A percentile compares a stretch with the other conserved stretches of the same genome.
Evolutionary conservation across 1,140 invertebrate species (phyloP).

Genomic region (Dufourea novaeangliae): DNA sequence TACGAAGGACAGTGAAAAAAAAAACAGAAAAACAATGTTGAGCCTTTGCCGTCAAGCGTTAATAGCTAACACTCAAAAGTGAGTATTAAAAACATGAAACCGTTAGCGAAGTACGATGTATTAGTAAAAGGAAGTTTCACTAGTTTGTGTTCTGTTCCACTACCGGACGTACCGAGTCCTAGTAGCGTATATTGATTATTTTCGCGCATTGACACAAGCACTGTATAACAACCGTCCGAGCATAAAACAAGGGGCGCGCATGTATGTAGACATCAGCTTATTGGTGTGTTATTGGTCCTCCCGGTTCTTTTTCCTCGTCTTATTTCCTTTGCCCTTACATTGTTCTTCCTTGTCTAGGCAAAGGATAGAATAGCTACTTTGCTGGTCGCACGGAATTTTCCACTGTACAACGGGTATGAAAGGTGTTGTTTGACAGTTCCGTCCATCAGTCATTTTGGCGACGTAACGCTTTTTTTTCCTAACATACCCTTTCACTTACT

Average conservation of each 20-base stretch:
- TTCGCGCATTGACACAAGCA: constrained; percentile 43
- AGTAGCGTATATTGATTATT: constrained; percentile 51
- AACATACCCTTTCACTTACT: background rate
- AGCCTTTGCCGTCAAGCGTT: constrained; percentile 69
- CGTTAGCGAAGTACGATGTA: too few relatives aligned
- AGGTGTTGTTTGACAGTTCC: constrained; percentile 24
- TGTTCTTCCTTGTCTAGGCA: constrained; percentile 24
- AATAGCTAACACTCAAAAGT: constrained; percentile 71
- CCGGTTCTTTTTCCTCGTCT: constrained; percentile 28
- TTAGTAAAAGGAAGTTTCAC: background rate
- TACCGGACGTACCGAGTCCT: background rate
- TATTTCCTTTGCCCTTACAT: constrained; percentile 7
- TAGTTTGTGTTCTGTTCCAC: too few relatives aligned
- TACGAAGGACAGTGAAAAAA: constrained; percentile 1
- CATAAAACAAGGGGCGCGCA: constrained; percentile 12
- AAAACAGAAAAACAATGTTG: constrained; percentile 60
- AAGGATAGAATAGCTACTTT: constrained; percentile 45
- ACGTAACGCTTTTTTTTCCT: too few relatives aligned
- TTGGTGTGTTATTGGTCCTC: constrained; percentile 35
- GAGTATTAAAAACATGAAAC: constrained; percentile 53
- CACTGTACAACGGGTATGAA: constrained; percentile 28
- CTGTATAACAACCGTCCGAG: constrained; percentile 2
- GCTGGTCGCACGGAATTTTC: constrained; percentile 36
- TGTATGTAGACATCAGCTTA: constrained; percentile 26
- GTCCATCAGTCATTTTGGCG: background rate